Evolutionary conservation across 2,888 invertebrate genomes (phyloP).

Genomic region (Mythimna ferrago): DNA sequence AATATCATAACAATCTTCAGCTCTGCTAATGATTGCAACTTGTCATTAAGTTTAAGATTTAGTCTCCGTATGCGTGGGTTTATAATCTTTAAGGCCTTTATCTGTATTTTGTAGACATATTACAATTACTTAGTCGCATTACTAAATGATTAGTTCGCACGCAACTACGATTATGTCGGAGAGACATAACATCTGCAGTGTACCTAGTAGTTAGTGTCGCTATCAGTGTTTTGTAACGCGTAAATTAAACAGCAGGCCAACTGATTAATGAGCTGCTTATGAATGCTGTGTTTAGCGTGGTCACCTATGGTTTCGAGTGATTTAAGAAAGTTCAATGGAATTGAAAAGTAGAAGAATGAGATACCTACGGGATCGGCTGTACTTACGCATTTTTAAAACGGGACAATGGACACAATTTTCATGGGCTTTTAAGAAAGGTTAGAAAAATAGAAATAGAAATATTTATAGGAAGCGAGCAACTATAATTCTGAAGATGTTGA

Average conservation of each 20-base stretch:
- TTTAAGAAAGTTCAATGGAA: not conserved
- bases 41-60: slow-evolving; percentile 1
- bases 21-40: not conserved
- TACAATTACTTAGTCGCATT: slow-evolving; percentile 26
- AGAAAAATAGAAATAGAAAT: too few species aligned
- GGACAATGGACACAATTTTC: too few species aligned
- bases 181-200: slow-evolving; percentile 8
- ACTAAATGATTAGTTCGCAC: slow-evolving; percentile 31
- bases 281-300: not conserved
- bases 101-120: slow-evolving; percentile 5
- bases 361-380: too few species aligned
- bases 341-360: not conserved
- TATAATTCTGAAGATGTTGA: too few species aligned
- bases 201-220: slow-evolving; percentile 24
- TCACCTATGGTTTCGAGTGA: not conserved
- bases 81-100: slow-evolving; percentile 15
- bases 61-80: slow-evolving; percentile 11
- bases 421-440: too few species aligned
- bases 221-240: slow-evolving; percentile 9
- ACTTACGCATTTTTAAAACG: too few species aligned
- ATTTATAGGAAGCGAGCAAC: too few species aligned
- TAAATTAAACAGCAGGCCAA: slow-evolving; percentile 11
- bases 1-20: not conserved
- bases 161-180: slow-evolving; percentile 33
- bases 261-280: slow-evolving; percentile 16